Evolutionary conservation across 2,113 vertebrate genomes (phyloP), one percentile per base, ranked within the genome.

Genomic region (Melanostigma gelatinosum): DNA sequence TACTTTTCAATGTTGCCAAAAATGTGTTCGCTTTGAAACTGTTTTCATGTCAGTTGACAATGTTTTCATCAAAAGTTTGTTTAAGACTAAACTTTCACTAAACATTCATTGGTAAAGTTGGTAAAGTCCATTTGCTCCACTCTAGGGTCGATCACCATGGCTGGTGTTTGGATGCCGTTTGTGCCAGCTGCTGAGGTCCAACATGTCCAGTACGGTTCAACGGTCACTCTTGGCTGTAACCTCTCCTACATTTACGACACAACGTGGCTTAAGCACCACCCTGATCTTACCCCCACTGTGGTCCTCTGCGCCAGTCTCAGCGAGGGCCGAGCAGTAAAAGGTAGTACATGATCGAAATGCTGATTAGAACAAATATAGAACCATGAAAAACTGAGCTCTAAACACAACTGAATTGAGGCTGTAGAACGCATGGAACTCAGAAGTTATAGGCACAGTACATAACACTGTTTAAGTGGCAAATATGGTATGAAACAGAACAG

Each of bases 261-360:
- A 36, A 79, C 68, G 2, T 89, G 87, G 87, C n/a, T 85, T 0
- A 85, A 71, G 55, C 52, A 85, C 5, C 73, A 72, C 27, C 63
- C 64, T 16, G 38, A 52, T 32, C 6, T 36, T 24, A 32, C 69
- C 4, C 85, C 87, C 0, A 85, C 72, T 5, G 36, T 85, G n/a
- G 40, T 89, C 27, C 69, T 83, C 34, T n/a, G 20, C 0, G 64
- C 60, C 60, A 60, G 24, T 29, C 76, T 89, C 24, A 80, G 15
- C 40, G 73, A 74, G 0, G 85, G 76, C 40, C 7, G 6, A 22
- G 58, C 68, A 3, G 4, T 18, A 34, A 44, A 38, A 50, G 63
- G 84, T 89, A 71, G 22, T 6, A 5, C 3, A 63, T n/a, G 6
- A 55, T 54, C 32, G 62, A 72, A 4, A 50, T 36, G 7, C 18